Percentiles rank a stretch among this genome's conserved stretches.
Evolutionary conservation across 2,113 vertebrate genomes (phyloP).

Genomic region (Excalfactoria chinensis): DNA sequence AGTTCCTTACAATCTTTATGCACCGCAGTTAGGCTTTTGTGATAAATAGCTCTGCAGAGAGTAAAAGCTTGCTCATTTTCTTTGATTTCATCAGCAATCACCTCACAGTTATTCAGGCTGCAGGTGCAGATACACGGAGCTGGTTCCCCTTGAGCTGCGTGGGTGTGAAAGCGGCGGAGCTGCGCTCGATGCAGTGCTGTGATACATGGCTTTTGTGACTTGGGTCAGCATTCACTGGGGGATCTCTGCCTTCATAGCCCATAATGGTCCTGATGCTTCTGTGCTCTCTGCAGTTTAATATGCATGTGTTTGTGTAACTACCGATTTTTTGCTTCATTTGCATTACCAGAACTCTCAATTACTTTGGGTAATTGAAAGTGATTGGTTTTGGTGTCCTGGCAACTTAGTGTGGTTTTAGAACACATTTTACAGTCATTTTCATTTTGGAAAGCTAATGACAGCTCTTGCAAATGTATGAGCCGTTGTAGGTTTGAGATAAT

Average conservation of each 20-base stretch:
- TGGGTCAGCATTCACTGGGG: neutral
- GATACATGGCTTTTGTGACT: neutral
- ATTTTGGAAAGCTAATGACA: neutral
- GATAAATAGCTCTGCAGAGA: slow-evolving; percentile 59
- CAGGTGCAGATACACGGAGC: slow-evolving; percentile 28
- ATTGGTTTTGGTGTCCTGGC: neutral
- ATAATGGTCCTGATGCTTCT: accelerated
- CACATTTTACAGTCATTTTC: neutral
- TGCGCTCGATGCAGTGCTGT: neutral
- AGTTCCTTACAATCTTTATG: neutral
- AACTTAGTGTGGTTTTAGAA: neutral
- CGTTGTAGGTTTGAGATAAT: neutral
- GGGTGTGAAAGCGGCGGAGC: neutral
- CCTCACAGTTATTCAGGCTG: slow-evolving; percentile 28
- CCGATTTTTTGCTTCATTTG: neutral
- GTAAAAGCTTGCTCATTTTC: slow-evolving; percentile 37
- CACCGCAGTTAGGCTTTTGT: slow-evolving; percentile 17
- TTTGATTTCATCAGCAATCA: slow-evolving; percentile 49
- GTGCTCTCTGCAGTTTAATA: neutral
- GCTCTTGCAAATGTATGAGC: neutral
- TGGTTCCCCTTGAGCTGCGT: neutral
- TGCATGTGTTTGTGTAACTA: neutral
- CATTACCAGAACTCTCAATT: neutral
- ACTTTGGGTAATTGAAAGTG: neutral
- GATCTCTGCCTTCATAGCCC: neutral